Evolutionary conservation across 2,888 invertebrate species (phyloP), one percentile per base, ranked within the genome.

Genomic region (Habrosyne pyritoides): DNA sequence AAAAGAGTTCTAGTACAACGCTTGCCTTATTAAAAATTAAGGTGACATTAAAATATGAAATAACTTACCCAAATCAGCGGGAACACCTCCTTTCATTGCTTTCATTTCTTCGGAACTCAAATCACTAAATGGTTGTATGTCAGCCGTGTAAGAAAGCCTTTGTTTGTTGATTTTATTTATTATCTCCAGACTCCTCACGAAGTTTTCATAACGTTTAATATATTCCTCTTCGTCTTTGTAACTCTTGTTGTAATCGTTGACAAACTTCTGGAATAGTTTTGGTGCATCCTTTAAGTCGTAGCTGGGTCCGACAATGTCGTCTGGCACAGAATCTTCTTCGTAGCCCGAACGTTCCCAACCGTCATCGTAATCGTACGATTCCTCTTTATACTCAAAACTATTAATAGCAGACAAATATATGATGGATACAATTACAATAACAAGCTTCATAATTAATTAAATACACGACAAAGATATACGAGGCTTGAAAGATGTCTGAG

Each of bases 111-210:
- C 65, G 2, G 69, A 59, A 10, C 67, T 65, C 24, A 76, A 71
- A 66, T 89, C 89, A 10, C 87, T 54, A 60, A 87, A 87, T 57
- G 75, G 57, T 61, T 89, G 88, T 47, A 90, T 87, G 47, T 77
- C 84, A 49, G 66, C 57, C 10, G 74, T 55, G 8, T 69, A 68
- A 12, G 62, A 54, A 12, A 56, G 56, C 8, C 63, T 66, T 26
- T 74, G 66, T 10, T 72, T 69, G 61, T 89, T 90, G 10, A 79
- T 54, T 8, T 57, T 66, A 58, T 84, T 90, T 10, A 90, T 87
- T 14, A 78, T 77, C 53, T 77, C 73, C 54, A 90, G 72, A 56
- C 75, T 86, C 2, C 75, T 66, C 7, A 79, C 54, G 49, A 90
- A 90, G 42, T 73, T 75, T 4, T 67, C 56, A 55, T 69, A 89